Conservation (phyloP, 2,113 vertebrate genomes). For the Oophaga pumilio region DNA sequence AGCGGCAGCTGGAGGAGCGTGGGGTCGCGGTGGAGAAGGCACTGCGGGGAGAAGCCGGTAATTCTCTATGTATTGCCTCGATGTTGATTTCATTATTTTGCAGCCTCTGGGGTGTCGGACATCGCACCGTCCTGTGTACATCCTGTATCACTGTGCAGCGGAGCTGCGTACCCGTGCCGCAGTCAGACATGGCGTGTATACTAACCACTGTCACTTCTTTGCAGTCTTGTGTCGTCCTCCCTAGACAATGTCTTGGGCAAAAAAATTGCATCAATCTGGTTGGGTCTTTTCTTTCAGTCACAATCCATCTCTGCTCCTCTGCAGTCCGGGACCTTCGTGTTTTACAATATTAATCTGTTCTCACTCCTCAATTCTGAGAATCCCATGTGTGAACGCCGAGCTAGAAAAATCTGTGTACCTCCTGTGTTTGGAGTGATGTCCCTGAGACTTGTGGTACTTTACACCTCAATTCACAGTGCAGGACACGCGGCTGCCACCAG, state of each 20-base stretch:
- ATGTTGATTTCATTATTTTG: background rate
- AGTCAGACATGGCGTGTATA: background rate
- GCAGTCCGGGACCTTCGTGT: too few relatives aligned
- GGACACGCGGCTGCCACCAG: background rate
- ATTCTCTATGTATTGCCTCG: too few relatives aligned
- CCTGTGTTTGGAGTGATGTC: too few relatives aligned
- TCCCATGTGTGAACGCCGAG: slow-evolving; percentile 29
- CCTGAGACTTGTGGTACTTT: too few relatives aligned
- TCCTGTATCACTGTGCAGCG: background rate
- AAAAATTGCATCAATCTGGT: too few relatives aligned
- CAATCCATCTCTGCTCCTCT: too few relatives aligned
- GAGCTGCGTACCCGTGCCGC: too few relatives aligned
- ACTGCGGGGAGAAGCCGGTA: slow-evolving; percentile 98
- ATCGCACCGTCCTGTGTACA: background rate
- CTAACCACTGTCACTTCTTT: background rate
- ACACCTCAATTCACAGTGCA: too few relatives aligned
- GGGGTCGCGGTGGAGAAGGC: slow-evolving; percentile 98
- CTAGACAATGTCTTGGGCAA: too few relatives aligned
- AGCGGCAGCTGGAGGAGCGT: slow-evolving; percentile 92
- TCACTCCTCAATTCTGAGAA: slow-evolving; percentile 1
- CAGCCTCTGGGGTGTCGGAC: background rate
- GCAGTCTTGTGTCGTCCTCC: background rate
- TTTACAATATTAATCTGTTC: background rate
- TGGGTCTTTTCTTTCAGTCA: too few relatives aligned
- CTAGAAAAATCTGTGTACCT: background rate